A percentile compares a stretch with the other conserved stretches of the same genome.
Conservation (phyloP, 2,888 invertebrate genomes). For the Amorpha juglandis region DNA sequence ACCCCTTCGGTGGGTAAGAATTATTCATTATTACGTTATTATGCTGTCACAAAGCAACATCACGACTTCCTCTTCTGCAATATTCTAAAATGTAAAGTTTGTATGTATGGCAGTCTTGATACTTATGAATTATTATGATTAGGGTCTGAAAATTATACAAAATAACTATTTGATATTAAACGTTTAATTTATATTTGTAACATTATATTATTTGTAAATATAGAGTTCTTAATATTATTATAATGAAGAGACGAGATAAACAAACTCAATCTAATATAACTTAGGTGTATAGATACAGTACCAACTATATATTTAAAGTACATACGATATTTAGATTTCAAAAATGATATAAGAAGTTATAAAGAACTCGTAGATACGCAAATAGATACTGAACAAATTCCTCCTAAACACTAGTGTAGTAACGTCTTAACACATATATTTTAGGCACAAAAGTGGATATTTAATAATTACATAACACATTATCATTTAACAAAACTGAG, state of each 20-base stretch:
- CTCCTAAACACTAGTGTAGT: conserved; percentile 67
- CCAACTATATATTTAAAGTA: conserved; percentile 67
- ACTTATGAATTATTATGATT: not conserved
- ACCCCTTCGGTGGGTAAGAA: no score
- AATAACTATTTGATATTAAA: conserved; percentile 63
- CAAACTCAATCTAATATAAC: conserved; percentile 77
- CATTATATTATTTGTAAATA: conserved; percentile 85
- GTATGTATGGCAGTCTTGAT: not conserved
- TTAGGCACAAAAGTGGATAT: conserved; percentile 78
- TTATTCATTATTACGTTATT: no score
- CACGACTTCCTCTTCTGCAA: no score
- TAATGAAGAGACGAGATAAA: conserved; percentile 75
- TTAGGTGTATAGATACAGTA: conserved; percentile 68
- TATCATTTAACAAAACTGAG: conserved; percentile 68
- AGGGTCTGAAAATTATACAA: not conserved
- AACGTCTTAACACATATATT: conserved; percentile 66
- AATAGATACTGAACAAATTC: conserved; percentile 35
- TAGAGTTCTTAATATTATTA: conserved; percentile 79
- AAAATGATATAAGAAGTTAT: conserved; percentile 57
- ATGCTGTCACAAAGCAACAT: no score
- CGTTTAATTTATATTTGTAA: conserved; percentile 83
- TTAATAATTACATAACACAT: conserved; percentile 68
- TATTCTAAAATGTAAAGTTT: not conserved
- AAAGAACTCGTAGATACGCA: conserved; percentile 27
- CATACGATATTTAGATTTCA: conserved; percentile 66